Percentiles rank a stretch among this genome's conserved stretches.
Conservation (phyloP, 2,797 vertebrate species). For the Echiichthys vipera region DNA sequence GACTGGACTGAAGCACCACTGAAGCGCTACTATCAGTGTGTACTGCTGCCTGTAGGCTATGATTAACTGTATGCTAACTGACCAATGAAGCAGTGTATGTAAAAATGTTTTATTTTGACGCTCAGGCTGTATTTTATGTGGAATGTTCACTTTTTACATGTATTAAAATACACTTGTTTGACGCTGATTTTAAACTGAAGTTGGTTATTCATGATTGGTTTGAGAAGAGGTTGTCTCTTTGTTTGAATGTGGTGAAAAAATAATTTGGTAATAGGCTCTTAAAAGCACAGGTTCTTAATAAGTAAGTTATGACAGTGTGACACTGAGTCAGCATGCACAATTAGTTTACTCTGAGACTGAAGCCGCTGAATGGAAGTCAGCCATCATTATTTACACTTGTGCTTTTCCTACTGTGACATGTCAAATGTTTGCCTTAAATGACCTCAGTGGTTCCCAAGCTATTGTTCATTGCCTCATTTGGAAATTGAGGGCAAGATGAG, state of each 20-base stretch:
- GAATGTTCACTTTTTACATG: conserved; percentile 9
- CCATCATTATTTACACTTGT: not conserved
- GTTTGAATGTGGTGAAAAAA: not conserved
- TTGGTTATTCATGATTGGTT: not conserved
- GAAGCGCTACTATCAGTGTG: conserved; percentile 18
- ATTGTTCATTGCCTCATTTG: not conserved
- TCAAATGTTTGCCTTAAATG: not conserved
- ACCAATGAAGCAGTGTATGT: conserved; percentile 20
- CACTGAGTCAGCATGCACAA: too few relatives aligned
- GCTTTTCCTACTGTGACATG: not conserved
- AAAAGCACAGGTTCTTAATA: not conserved
- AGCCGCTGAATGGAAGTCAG: not conserved
- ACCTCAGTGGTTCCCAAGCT: not conserved
- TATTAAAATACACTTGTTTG: conserved; percentile 26
- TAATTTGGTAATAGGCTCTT: not conserved
- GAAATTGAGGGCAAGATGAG: not conserved
- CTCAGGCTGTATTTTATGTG: conserved; percentile 25
- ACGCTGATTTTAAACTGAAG: not conserved
- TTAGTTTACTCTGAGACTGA: too few relatives aligned
- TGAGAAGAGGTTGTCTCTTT: not conserved
- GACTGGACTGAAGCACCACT: conserved; percentile 17
- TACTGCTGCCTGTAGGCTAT: conserved; percentile 15
- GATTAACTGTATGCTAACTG: conserved; percentile 36
- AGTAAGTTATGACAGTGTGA: too few relatives aligned
- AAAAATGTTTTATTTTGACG: conserved; percentile 22